A percentile compares a stretch with the other conserved stretches of the same genome.
Conservation (phyloP, 2,888 invertebrate genomes). For the Cordilura impudica region DNA sequence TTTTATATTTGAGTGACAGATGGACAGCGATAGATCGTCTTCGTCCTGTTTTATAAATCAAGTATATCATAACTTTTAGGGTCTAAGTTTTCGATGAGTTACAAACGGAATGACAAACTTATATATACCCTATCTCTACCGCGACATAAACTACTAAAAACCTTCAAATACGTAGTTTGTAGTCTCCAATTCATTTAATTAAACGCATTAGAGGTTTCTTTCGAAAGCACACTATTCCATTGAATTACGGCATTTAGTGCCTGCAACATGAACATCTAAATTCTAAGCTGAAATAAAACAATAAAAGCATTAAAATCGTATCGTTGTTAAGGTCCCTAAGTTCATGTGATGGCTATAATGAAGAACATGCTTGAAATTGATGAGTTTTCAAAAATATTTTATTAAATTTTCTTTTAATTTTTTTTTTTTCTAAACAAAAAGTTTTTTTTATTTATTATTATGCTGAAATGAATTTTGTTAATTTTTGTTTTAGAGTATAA, state of each 20-base stretch:
- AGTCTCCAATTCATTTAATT: too few relatives aligned
- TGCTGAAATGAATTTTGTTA: neutral
- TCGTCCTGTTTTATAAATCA: too few relatives aligned
- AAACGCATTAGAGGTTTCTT: neutral
- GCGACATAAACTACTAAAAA: slow-evolving; percentile 34
- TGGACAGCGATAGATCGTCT: too few relatives aligned
- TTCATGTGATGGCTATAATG: neutral
- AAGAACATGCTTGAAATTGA: neutral
- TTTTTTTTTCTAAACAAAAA: too few relatives aligned
- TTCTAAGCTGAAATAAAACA: neutral
- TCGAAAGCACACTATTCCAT: neutral
- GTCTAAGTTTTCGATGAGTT: too few relatives aligned
- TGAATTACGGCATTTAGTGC: neutral
- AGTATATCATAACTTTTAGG: too few relatives aligned
- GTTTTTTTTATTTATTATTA: too few relatives aligned
- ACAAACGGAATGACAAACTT: too few relatives aligned
- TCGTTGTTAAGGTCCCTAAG: neutral
- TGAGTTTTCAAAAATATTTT: too few relatives aligned
- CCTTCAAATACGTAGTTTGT: slow-evolving; percentile 17
- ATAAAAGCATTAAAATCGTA: neutral
- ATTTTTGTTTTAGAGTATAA: neutral
- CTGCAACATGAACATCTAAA: neutral
- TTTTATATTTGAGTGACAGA: too few relatives aligned
- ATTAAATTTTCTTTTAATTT: too few relatives aligned
- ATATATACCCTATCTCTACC: too few relatives aligned